Conservation (phyloP, 2,797 vertebrate genomes). For the Mus minutoides region DNA sequence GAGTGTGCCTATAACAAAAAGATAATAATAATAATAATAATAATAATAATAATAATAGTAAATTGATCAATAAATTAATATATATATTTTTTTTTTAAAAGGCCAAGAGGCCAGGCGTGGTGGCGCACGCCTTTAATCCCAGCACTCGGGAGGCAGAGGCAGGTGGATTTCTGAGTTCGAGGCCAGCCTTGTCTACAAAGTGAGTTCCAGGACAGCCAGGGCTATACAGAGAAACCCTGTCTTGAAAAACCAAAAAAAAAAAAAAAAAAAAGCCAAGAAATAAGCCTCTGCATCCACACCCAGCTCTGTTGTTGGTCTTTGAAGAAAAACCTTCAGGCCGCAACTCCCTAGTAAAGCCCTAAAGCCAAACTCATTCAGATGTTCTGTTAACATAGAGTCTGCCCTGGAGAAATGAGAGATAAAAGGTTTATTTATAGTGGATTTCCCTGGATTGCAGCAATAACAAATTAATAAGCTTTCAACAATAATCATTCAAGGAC, state of each 20-base stretch:
- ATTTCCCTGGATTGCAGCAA: background rate
- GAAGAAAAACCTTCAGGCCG: background rate
- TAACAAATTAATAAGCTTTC: conserved; percentile 2
- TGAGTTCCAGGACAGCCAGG: too few species aligned
- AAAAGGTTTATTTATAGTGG: conserved; percentile 17
- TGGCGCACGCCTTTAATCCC: too few species aligned
- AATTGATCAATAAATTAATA: background rate
- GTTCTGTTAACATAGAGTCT: conserved; percentile 42
- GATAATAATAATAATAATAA: background rate
- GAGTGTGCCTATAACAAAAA: background rate
- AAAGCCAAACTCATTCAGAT: background rate
- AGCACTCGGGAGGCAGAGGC: too few species aligned
- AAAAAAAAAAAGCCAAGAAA: too few species aligned
- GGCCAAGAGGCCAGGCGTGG: too few species aligned
- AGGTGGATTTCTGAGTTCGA: too few species aligned
- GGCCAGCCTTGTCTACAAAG: too few species aligned
- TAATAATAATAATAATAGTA: background rate
- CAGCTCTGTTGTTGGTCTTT: background rate
- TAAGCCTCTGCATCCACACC: background rate
- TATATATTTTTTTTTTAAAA: background rate
- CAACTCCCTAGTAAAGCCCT: background rate
- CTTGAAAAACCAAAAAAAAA: too few species aligned
- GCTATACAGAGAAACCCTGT: too few species aligned
- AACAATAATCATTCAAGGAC: conserved; percentile 27
- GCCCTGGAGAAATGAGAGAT: conserved; percentile 31